Evolutionary conservation across 1,140 invertebrate species (phyloP), one percentile per base, ranked within the genome.

Genomic region (Aphidius ervi): DNA sequence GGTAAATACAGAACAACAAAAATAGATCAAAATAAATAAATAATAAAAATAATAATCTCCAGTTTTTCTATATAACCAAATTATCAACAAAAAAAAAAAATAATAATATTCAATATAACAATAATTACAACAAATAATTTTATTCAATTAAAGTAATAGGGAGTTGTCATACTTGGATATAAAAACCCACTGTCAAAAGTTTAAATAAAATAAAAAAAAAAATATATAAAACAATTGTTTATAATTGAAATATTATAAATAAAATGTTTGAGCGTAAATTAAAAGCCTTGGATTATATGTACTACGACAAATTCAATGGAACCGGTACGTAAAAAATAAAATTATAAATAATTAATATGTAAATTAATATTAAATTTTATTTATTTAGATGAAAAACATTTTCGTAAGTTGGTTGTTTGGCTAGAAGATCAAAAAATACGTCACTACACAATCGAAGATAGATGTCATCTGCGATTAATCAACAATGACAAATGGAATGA

Each of bases 401-500:
- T 94, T 72, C 85, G 89, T 56, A 90, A 87, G 69, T 79, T 94
- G 40, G 83, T 97, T 20, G 71, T 91, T 2, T 98, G 95, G 95
- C 71, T 98, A 37, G 95, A 98, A 80, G 92, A 96, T 75, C 93
- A 96, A 74, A 95, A 94, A 79, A 95, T 97, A 66, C 86, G 94
- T 16, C 86, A 90, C 68, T 94, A 94, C 68, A 88, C 88, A 68
- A 90, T 94, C 61, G 91, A 95, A 74, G 89, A 94, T 61, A 80
- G 93, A 31, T 85, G 84, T 63, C 80, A 77, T 2, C 73, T 98
- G 23, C 82, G 90, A 52, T 82, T 88, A 62, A 84, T 88, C 6
- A 74, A 81, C 54, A 81, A 82, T 20, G 67, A 78, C 16, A 74
- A 83, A 6, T 98, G 95, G 95, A 77, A 82, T 37, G 82, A 85